Evolutionary conservation across 1,140 invertebrate genomes (phyloP), one percentile per base, ranked within the genome.

Genomic region (Steinernema khuongi): DNA sequence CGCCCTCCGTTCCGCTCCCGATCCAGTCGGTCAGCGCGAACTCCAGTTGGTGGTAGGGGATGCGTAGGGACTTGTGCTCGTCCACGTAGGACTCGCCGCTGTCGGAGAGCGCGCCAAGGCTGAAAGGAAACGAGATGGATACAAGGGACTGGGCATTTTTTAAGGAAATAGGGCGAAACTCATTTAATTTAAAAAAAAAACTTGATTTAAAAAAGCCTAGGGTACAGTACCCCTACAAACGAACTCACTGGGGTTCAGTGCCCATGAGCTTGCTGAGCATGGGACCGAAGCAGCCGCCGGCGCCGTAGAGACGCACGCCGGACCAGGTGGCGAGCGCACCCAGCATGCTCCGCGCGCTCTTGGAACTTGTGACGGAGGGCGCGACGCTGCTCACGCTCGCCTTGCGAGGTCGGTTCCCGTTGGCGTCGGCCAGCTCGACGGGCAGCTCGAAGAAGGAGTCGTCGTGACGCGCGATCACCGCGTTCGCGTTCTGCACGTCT

Each of bases 1-100:
- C 92, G 19, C 96, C 96, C 86, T 98, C 95, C 19, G 94, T 94
- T 28, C 96, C 96, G 75, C 92, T 93, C 1, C 95, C 95, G 0
- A 98, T 86, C 91, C 94, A 97, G 67, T 78, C 67, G 50, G 50
- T 60, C 11, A 60, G 19, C 11, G 50, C 22, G 19, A 60, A 60
- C 11, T 60, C 50, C 14, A 60, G 50, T 14, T 60, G 7, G 14
- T 60, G 14, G 50, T 60, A 60, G 50, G 50, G 50, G 26, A 60
- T 60, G 14, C 19, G 7, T 4, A 60, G 50, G 14, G 50, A 7
- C 7, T 14, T 14, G 50, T 60, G 19, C 50, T 60, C 50, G 50
- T 60, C 50, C 14, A 11, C 22, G 19, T 60, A 60, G 14, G 50
- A 60, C 26, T 60, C 50, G 11, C 11, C 50, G 50, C 50, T 60